These are phyloP conservation scores for Corydoras sp. DNA, from an alignment of 2,113 vertebrate species.

Conservation along the genomic window DNA sequence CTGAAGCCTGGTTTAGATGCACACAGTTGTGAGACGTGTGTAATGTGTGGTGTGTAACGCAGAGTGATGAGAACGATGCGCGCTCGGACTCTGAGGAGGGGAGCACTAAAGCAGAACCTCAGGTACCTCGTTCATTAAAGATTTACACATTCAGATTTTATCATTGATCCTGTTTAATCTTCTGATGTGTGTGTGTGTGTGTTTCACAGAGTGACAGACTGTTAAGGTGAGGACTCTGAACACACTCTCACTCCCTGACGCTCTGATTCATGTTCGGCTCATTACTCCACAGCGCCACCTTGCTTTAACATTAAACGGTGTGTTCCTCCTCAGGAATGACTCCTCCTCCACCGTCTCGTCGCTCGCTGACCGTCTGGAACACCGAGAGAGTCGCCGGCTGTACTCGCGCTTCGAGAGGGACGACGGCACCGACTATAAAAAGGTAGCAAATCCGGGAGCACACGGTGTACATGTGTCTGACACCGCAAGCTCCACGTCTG, in stretches of 20 bases:
- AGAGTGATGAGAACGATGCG: constrained; percentile 95
- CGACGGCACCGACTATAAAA: constrained; percentile 91
- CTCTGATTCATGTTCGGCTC: too few species aligned
- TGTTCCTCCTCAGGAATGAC: constrained; percentile 69
- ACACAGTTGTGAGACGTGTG: not conserved
- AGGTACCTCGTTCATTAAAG: constrained; percentile 61
- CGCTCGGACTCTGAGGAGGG: constrained; percentile 88
- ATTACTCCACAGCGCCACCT: not conserved
- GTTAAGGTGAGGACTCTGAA: constrained; percentile 17
- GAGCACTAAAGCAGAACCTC: constrained; percentile 81
- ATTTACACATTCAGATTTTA: not conserved
- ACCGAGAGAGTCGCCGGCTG: constrained; percentile 78
- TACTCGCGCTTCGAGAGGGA: constrained; percentile 83
- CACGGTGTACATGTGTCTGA: too few species aligned
- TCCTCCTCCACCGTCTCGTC: constrained; percentile 59
- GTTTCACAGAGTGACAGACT: constrained; percentile 31
- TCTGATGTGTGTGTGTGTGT: not conserved
- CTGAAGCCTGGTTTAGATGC: not conserved
- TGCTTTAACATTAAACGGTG: too few species aligned
- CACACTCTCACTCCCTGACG: not conserved
- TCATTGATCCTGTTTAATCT: not conserved
- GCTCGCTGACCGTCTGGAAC: constrained; percentile 76
- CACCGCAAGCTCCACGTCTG: too few species aligned
- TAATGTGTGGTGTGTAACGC: constrained; percentile 21
- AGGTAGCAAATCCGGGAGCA: constrained; percentile 60